phyloP scores from a whole-genome alignment of 2,113 vertebrate species.

The Barbus barbus region DNA sequence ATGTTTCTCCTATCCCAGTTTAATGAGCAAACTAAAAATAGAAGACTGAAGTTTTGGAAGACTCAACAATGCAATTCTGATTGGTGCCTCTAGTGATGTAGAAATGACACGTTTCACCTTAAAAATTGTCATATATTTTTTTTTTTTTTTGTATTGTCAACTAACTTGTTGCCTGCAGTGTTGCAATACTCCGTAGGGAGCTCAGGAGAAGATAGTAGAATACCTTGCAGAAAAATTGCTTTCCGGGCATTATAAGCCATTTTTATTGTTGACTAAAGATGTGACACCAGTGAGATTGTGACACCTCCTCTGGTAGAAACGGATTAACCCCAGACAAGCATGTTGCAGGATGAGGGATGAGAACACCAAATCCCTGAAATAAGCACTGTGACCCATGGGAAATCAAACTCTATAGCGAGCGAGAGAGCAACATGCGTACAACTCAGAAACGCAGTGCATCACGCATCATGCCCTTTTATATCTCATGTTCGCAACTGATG shows the following conservation, averaged over 20 bases:
- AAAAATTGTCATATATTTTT: background rate
- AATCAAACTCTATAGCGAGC: slow-evolving; percentile 69
- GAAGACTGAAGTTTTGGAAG: background rate
- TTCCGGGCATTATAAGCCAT: slow-evolving; percentile 54
- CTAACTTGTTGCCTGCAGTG: slow-evolving; percentile 28
- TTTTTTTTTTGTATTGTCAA: background rate
- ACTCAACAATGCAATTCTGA: background rate
- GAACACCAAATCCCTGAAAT: slow-evolving; percentile 59
- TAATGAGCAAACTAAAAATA: background rate
- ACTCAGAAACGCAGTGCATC: slow-evolving; percentile 58
- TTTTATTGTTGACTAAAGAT: slow-evolving; percentile 60
- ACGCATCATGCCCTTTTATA: slow-evolving; percentile 54
- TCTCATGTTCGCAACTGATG: slow-evolving; percentile 59
- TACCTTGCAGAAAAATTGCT: slow-evolving; percentile 45
- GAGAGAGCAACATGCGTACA: slow-evolving; percentile 56
- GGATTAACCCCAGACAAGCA: slow-evolving; percentile 60
- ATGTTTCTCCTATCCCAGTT: background rate
- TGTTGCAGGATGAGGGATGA: slow-evolving; percentile 60
- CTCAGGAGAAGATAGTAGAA: slow-evolving; percentile 41
- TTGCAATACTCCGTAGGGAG: background rate
- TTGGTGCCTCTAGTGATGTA: background rate
- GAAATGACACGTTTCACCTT: slow-evolving; percentile 1
- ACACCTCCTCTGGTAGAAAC: slow-evolving; percentile 55
- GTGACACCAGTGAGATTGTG: slow-evolving; percentile 53
- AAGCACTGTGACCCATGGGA: slow-evolving; percentile 68